These are phyloP conservation scores for Sphinx pinastri DNA, from an alignment of 2,888 invertebrate species.

Conservation along the genomic window DNA sequence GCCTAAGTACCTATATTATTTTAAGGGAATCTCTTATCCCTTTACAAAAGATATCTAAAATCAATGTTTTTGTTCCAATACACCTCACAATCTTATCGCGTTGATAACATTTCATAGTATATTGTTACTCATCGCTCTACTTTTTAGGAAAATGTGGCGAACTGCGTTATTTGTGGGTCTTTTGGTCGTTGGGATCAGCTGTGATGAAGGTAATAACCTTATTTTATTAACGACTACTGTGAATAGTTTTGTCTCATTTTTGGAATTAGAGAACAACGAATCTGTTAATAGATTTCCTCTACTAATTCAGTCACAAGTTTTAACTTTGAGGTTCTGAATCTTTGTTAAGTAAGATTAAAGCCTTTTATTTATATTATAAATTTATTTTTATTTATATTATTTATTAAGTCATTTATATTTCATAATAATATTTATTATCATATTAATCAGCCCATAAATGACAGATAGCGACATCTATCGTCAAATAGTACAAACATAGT, in stretches of 20 bases:
- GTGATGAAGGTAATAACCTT: neutral
- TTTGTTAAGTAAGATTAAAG: no score
- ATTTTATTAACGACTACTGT: neutral
- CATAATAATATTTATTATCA: no score
- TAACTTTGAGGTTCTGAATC: no score
- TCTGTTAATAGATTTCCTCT: no score
- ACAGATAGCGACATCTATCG: conserved; percentile 23
- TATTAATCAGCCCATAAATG: no score
- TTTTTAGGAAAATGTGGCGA: conserved; percentile 17
- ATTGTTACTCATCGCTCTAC: conserved; percentile 12
- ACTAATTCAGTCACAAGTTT: neutral
- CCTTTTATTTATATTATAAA: no score
- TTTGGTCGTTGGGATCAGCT: neutral
- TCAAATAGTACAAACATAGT: conserved; percentile 46
- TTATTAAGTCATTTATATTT: no score
- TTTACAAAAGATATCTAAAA: neutral
- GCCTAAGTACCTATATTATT: no score
- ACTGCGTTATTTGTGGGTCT: neutral
- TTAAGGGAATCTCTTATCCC: no score
- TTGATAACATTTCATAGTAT: conserved; percentile 8
- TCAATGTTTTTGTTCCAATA: neutral
- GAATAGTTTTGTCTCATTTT: no score
- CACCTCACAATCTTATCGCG: conserved; percentile 2
- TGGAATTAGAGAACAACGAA: no score
- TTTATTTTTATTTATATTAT: no score